phyloP scores from a whole-genome alignment of 2,888 invertebrate genomes.

The Drosophila suboccidentalis region DNA sequence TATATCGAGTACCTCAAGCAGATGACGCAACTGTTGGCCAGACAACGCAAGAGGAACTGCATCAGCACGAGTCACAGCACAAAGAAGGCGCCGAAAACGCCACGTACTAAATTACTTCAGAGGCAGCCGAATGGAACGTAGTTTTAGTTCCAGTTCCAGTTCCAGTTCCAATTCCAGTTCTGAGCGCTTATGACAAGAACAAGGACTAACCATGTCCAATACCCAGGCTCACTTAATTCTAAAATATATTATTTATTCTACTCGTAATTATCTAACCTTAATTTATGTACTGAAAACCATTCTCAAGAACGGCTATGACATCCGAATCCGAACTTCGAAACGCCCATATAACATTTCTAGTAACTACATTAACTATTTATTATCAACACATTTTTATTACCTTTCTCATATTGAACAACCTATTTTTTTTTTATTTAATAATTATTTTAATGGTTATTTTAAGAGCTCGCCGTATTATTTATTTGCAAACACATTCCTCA shows the following conservation, averaged over 20 bases:
- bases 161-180: background rate
- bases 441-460: conserved; percentile 38
- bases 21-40: conserved; percentile 57
- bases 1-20: conserved; percentile 66
- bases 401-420: background rate
- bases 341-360: conserved; percentile 27
- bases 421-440: conserved; percentile 4
- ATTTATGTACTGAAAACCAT: conserved; percentile 33
- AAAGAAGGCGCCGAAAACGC: no score
- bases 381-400: conserved; percentile 8
- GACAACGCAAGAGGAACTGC: conserved; percentile 44
- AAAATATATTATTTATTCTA: conserved; percentile 8
- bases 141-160: background rate
- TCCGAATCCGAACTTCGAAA: conserved; percentile 33
- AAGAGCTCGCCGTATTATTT: conserved; percentile 42
- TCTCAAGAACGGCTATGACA: conserved; percentile 57
- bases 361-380: conserved; percentile 48
- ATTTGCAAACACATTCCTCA: conserved; percentile 47
- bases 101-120: background rate
- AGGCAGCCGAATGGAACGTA: conserved; percentile 6
- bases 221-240: conserved; percentile 15
- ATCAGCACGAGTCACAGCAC: background rate
- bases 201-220: background rate
- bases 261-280: background rate
- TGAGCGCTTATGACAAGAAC: conserved; percentile 8